phyloP scores from a whole-genome alignment of 2,113 vertebrate species.

The Galemys pyrenaicus region DNA sequence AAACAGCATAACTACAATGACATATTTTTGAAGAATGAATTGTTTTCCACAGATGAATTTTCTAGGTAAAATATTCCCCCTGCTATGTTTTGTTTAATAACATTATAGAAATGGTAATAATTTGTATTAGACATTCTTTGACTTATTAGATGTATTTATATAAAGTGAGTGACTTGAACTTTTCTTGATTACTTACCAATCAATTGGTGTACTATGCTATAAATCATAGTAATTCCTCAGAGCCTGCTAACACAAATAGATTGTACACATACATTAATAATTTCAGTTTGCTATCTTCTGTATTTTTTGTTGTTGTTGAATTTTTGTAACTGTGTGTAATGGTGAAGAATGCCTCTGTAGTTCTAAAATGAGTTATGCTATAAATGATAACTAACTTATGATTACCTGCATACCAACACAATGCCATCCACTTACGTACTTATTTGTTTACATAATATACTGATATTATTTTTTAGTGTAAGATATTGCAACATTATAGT shows the following conservation, averaged over 20 bases:
- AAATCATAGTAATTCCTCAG: background rate
- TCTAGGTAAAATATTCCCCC: conserved; percentile 46
- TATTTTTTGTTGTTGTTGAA: background rate
- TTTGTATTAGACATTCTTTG: conserved; percentile 47
- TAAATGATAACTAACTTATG: conserved; percentile 9
- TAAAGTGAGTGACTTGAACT: conserved; percentile 54
- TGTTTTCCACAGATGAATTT: conserved; percentile 55
- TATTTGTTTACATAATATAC: conserved; percentile 21
- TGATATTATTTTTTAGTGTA: background rate
- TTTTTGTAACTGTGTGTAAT: conserved; percentile 1
- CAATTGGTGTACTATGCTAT: background rate
- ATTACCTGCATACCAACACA: conserved; percentile 5
- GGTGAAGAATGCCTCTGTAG: background rate
- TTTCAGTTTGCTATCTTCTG: background rate
- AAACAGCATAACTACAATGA: conserved; percentile 38
- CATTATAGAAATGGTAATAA: conserved; percentile 51
- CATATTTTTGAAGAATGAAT: conserved; percentile 55
- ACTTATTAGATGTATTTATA: conserved; percentile 51
- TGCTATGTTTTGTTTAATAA: conserved; percentile 60
- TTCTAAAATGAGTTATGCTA: background rate
- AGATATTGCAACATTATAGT: background rate
- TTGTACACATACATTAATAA: background rate
- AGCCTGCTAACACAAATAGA: background rate
- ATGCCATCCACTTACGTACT: background rate
- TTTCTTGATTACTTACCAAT: conserved; percentile 56